These are phyloP conservation scores for Bradynema listronoti DNA, from an alignment of 1,140 invertebrate genomes.

Conservation along the genomic window DNA sequence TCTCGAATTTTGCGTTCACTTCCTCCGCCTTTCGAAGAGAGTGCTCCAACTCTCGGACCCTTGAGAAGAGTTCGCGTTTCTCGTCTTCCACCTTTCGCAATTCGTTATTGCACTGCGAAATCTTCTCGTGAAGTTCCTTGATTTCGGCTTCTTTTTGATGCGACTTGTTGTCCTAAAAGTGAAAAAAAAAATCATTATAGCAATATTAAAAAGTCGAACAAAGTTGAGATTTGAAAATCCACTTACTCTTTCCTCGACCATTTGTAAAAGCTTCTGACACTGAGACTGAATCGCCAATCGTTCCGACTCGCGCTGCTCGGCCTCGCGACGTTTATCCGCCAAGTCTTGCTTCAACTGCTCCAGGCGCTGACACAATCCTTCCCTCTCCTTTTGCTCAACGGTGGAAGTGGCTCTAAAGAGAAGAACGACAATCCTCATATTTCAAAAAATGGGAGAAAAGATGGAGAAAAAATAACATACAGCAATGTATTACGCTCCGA, in stretches of 20 bases:
- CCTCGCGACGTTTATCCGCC: conserved; percentile 17
- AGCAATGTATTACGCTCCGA: conserved; percentile 21
- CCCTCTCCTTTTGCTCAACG: conserved; percentile 25
- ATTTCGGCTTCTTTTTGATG: conserved; percentile 27
- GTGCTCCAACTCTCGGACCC: conserved; percentile 20
- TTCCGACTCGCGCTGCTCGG: conserved; percentile 19
- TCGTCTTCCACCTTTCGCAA: conserved; percentile 25
- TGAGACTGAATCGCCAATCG: conserved; percentile 15
- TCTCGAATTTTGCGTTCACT: conserved; percentile 24
- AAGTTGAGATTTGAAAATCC: conserved; percentile 4
- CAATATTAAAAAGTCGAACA: no score
- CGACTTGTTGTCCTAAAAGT: conserved; percentile 23
- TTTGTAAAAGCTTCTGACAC: conserved; percentile 26
- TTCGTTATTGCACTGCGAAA: conserved; percentile 18
- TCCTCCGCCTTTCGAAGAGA: conserved; percentile 17
- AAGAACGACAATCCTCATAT: background rate
- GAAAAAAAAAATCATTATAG: no score
- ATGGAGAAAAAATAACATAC: conserved; percentile 5
- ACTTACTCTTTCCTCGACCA: conserved; percentile 27
- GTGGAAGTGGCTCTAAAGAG: conserved; percentile 18
- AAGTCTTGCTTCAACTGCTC: conserved; percentile 24
- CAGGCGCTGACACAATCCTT: conserved; percentile 14
- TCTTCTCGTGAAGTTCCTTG: conserved; percentile 14
- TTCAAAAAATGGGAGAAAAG: conserved; percentile 1
- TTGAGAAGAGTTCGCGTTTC: conserved; percentile 16